These are phyloP conservation scores for Drosophila nr. perissopoda DNA, from an alignment of 2,888 invertebrate species.

Conservation along the genomic window DNA sequence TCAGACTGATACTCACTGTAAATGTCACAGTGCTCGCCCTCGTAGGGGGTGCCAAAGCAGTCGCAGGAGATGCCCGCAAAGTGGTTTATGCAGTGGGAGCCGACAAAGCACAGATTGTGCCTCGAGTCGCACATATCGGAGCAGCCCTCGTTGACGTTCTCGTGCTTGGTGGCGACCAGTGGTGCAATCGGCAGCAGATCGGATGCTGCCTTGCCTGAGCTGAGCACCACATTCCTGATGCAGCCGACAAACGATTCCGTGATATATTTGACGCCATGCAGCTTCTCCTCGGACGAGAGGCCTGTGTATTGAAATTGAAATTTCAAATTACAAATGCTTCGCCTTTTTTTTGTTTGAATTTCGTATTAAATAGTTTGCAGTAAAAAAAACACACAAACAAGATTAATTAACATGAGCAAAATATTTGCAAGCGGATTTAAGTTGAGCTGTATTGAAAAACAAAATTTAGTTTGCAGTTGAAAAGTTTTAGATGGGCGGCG, in stretches of 20 bases:
- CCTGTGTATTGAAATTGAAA: constrained; percentile 85
- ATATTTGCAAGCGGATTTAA: constrained; percentile 69
- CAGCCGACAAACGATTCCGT: constrained; percentile 97
- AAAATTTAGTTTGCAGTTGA: constrained; percentile 65
- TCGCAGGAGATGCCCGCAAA: constrained; percentile 96
- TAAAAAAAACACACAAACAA: constrained; percentile 55
- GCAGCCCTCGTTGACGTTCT: constrained; percentile 95
- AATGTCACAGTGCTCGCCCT: constrained; percentile 96
- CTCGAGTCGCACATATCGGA: constrained; percentile 92
- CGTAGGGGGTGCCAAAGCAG: constrained; percentile 96
- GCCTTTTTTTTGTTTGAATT: constrained; percentile 7
- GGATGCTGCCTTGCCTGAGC: constrained; percentile 94
- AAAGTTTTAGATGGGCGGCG: constrained; percentile 58
- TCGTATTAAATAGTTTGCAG: constrained; percentile 45
- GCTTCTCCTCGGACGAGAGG: constrained; percentile 93
- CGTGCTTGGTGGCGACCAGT: constrained; percentile 93
- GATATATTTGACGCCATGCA: constrained; percentile 95
- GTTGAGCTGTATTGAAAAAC: constrained; percentile 30
- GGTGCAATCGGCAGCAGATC: constrained; percentile 93
- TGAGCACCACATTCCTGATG: constrained; percentile 93
- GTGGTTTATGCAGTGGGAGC: constrained; percentile 95
- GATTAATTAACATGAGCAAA: constrained; percentile 75
- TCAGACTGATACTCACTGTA: constrained; percentile 88
- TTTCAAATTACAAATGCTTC: constrained; percentile 12
- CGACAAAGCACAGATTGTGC: constrained; percentile 94